Evolutionary conservation across 2,888 invertebrate species (phyloP), one percentile per base, ranked within the genome.

Genomic region (Smittia aterrima): DNA sequence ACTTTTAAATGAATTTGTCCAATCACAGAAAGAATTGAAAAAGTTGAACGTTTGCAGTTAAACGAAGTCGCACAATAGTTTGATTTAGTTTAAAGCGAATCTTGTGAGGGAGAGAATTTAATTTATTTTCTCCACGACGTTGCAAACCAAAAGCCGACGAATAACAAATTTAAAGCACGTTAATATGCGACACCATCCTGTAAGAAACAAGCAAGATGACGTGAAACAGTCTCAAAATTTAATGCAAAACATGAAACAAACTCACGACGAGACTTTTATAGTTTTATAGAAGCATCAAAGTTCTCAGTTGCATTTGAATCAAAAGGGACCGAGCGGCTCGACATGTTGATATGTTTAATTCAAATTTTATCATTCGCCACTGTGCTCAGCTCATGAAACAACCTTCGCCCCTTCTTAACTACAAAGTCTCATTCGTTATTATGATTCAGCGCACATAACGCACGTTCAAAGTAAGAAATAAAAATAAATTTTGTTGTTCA

Each of bases 381-480:
- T 3, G 47, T 38, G 47, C 47, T 47, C n/a, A 16, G 47, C 11
- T n/a, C n/a, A 3, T 13, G 16, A 2, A 16, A 47, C 11, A 47
- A 47, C 47, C 11, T 47, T 11, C 47, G 47, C 11, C n/a, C 16
- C 47, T 32, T 32, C 32, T 47, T 3, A 58, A 58, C 58, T 58
- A 18, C 58, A 18, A 47, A n/a, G 4, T 58, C 3, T 20, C n/a
- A 18, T 22, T 3, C 58, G 18, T 58, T 58, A 58, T 72, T 72
- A 72, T 72, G 72, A 72, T 72, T 72, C 72, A 72, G 54, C 62
- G 58, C 7, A 72, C 72, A 72, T 40, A 72, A 71, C 70, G 70
- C 70, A 71, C 70, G 70, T 71, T 53, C 32, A n/a, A 66, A 32
- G 16, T 22, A 40, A 24, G 40, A 72, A 58, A 62, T 25, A 62